These are phyloP conservation scores for Zoroaster sp. DNA, from an alignment of 53 echinoderm and acorn worm genomes.

Conservation along the genomic window DNA sequence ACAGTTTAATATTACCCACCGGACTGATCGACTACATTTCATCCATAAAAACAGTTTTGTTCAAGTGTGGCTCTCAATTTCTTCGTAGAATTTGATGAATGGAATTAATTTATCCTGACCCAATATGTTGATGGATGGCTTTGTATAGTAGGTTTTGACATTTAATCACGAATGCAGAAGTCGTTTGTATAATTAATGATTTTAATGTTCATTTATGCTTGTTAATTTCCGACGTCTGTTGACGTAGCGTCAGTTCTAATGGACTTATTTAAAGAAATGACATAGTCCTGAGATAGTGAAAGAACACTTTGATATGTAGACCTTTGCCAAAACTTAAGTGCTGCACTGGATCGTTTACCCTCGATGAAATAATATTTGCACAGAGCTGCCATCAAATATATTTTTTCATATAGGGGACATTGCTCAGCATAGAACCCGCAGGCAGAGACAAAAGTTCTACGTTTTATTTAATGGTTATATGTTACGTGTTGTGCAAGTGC, in stretches of 20 bases:
- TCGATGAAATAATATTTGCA: background rate
- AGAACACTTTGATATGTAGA: background rate
- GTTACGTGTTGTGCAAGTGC: too few species aligned
- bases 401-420: too few species aligned
- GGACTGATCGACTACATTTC: too few species aligned
- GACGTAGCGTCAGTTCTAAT: background rate
- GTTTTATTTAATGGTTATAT: too few species aligned
- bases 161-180: background rate
- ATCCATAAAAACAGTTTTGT: too few species aligned
- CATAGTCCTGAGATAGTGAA: background rate
- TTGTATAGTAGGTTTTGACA: background rate
- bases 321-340: background rate
- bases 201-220: background rate
- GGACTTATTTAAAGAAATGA: background rate
- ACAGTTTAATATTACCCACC: too few species aligned
- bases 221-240: background rate
- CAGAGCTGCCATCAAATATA: background rate
- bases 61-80: too few species aligned
- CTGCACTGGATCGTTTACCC: background rate
- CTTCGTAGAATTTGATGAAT: too few species aligned
- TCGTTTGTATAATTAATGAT: background rate
- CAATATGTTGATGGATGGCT: background rate
- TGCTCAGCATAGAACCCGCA: too few species aligned
- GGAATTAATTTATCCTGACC: background rate
- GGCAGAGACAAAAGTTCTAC: too few species aligned